Evolutionary conservation across 1,140 invertebrate genomes (phyloP).

Genomic region (Cyclina sinensis): DNA sequence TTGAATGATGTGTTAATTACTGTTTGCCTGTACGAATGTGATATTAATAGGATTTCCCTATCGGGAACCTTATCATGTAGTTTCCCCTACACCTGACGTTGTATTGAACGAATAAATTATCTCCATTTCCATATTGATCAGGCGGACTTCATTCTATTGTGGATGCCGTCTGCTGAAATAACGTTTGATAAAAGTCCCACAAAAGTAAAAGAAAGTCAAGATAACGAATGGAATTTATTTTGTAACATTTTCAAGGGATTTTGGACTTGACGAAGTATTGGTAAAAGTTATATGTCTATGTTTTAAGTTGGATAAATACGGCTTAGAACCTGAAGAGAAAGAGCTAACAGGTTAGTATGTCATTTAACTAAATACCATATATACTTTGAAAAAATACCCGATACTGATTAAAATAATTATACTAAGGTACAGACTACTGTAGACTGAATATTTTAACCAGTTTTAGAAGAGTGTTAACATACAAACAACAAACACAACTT

Average conservation of each 20-base stretch:
- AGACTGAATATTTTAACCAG: too few species aligned
- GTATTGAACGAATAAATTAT: slow-evolving; percentile 26
- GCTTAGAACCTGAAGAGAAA: too few species aligned
- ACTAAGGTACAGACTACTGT: too few species aligned
- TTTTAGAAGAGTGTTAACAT: too few species aligned
- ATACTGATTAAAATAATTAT: too few species aligned
- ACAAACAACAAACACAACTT: too few species aligned
- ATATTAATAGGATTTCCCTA: slow-evolving; percentile 9
- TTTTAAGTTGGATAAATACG: neutral
- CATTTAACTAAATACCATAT: too few species aligned
- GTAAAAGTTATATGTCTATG: neutral
- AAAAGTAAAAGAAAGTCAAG: neutral
- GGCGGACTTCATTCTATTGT: neutral
- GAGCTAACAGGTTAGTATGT: too few species aligned
- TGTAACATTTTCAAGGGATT: slow-evolving; percentile 6
- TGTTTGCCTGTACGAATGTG: neutral
- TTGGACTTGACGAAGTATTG: neutral
- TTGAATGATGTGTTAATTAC: too few species aligned
- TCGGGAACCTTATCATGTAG: neutral
- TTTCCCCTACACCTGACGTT: slow-evolving; percentile 10
- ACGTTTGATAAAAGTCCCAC: neutral
- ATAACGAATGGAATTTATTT: neutral
- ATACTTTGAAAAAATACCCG: too few species aligned
- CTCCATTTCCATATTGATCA: slow-evolving; percentile 7
- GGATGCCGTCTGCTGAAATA: neutral